Base-by-base conservation (phyloP, 2,888 invertebrate species). In the Toxonevra muliebris region DNA sequence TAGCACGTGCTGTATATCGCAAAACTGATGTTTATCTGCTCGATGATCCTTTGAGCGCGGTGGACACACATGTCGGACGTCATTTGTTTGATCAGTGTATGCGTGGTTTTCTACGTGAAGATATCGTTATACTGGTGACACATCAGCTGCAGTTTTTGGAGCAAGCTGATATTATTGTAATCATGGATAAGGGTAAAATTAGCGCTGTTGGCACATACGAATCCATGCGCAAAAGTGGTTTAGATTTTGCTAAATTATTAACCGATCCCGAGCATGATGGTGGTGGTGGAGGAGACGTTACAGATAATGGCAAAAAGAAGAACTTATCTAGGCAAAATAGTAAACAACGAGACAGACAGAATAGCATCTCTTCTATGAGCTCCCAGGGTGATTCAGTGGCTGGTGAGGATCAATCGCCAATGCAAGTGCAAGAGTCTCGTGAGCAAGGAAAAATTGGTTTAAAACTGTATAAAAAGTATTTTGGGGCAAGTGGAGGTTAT, bases 21-120 rank as follows among this genome's bases (percentile, higher is more conserved):
- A 90, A 94, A 71, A 91, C 94, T 0, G 94, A 95, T 78, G 91
- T 96, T 73, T 96, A 95, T 81, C 86, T 97, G 20, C 86, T 97
- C 63, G 97, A 97, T 84, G 97, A 97, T 86, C 96, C 97, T 0
- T 87, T 97, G 61, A 93, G 95, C 65, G 96, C 96, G 0, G 96
- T 97, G 20, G 97, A 97, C 86, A 90, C 95, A 0, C 93, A 94
- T 82, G 96, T 97, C 1, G 94, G 95, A 1, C 90, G 93, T 8
- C 93, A 95, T 83, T 87, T 97, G 75, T 97, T 96, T 85, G 93
- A 96, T 70, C 81, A 85, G 69, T 86, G 86, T 53, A 84, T 86
- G 82, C 80, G 84, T 2, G 82, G 82, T 1, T 85, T 76, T 74
- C 82, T 95, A 66, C 87, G 87, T 53, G 87, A 88, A 8, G 91